Evolutionary conservation across 2,797 vertebrate species (phyloP), one percentile per base, ranked within the genome.

Genomic region (Melanotaenia pygmaea): DNA sequence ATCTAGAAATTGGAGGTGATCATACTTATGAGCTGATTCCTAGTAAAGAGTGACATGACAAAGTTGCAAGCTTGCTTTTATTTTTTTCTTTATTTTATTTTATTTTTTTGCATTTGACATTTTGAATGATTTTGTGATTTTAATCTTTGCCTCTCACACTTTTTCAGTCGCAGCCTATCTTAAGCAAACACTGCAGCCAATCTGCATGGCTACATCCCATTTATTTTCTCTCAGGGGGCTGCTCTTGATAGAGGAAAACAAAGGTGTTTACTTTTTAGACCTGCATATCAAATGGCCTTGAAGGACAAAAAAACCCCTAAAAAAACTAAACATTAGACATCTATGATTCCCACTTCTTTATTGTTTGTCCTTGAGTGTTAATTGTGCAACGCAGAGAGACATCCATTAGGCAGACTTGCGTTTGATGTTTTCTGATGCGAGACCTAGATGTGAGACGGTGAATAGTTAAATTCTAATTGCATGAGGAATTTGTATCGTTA

Each of bases 351-450:
- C 70, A 63, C 74, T 87, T 75, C 87, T 88, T 92, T 86, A 81
- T 86, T 93, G 91, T 92, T 92, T 92, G 92, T 93, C 90, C 92
- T 93, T 93, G 92, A 91, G 85, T 91, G 83, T 91, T 94, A 92
- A 91, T 92, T 92, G 90, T 88, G 87, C 86, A 80, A 91, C 38
- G 77, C 71, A 77, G 80, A 87, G 77, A 92, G 83, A 89, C 88
- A 88, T 89, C 88, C 85, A 91, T 92, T 91, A 88, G 83, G 72
- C 83, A 81, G 79, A 57, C 80, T 72, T 2, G 45, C 60, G 84
- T 93, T 94, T 94, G 91, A 94, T 93, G 93, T 92, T 91, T 87
- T 82, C 72, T 89, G 85, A 92, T 89, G 89, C 84, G 81, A 89
- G 90, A 86, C 87, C 88, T 86, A 86, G 89, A 90, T 93, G 89